phyloP scores from a whole-genome alignment of 1,140 invertebrate genomes.

The Zaprionus davidi region DNA sequence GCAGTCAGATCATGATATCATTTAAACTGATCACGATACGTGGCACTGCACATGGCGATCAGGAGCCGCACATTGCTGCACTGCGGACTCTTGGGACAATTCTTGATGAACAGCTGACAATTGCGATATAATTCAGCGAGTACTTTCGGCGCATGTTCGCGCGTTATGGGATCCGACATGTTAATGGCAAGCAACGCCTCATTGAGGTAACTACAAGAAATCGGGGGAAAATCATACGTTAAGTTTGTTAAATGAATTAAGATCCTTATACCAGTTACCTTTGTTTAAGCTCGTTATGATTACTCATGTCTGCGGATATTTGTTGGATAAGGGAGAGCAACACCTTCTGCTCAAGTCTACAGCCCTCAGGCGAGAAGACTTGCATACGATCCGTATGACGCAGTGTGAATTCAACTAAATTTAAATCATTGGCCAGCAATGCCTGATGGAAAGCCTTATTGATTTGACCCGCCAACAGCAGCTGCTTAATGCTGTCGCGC shows the following conservation, averaged over 20 bases:
- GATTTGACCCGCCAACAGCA: constrained; percentile 90
- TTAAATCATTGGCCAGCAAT: constrained; percentile 93
- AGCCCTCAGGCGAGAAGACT: constrained; percentile 89
- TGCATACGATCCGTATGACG: constrained; percentile 90
- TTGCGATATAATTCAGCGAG: constrained; percentile 90
- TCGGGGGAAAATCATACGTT: constrained; percentile 14
- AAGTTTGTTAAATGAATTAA: neutral
- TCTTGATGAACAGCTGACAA: constrained; percentile 88
- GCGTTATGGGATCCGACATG: constrained; percentile 89
- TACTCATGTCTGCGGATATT: constrained; percentile 92
- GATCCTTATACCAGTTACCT: constrained; percentile 86
- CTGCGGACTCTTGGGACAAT: constrained; percentile 89
- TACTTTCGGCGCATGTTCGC: constrained; percentile 93
- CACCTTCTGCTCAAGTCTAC: constrained; percentile 92
- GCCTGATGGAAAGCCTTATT: constrained; percentile 96
- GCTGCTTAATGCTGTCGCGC: constrained; percentile 89
- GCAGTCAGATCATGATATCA: constrained; percentile 66
- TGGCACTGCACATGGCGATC: constrained; percentile 87
- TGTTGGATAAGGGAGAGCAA: constrained; percentile 96
- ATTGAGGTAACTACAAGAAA: constrained; percentile 90
- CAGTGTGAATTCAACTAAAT: constrained; percentile 93
- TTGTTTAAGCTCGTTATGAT: constrained; percentile 94
- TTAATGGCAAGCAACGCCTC: constrained; percentile 94
- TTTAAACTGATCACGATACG: constrained; percentile 78
- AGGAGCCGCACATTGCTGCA: constrained; percentile 90